phyloP scores from a whole-genome alignment of 2,113 vertebrate genomes.

The Mustela lutreola region DNA sequence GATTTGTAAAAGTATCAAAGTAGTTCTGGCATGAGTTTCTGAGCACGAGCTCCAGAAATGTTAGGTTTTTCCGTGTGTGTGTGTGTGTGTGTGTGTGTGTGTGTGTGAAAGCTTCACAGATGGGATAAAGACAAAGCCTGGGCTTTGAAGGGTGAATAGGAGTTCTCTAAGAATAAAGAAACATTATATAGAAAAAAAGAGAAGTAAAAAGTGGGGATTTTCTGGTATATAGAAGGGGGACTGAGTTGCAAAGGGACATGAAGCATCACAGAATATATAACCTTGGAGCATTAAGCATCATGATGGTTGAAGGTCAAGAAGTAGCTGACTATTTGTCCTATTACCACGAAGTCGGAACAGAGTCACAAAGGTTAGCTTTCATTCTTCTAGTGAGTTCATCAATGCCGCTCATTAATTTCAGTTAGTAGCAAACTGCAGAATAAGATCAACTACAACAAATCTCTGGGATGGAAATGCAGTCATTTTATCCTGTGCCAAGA shows the following conservation, averaged over 20 bases:
- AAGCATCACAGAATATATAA: background rate
- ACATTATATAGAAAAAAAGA: background rate
- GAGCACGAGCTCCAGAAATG: background rate
- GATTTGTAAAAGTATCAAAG: background rate
- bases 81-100: background rate
- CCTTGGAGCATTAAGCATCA: background rate
- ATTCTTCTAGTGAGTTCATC: conserved; percentile 18
- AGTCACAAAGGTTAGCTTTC: background rate
- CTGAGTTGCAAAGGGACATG: background rate
- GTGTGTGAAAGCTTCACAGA: background rate
- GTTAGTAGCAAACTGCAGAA: background rate
- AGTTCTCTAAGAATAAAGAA: conserved; percentile 54
- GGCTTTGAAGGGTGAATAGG: conserved; percentile 38
- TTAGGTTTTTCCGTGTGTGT: background rate
- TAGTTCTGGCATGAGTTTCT: background rate
- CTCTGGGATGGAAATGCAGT: background rate
- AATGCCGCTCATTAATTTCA: background rate
- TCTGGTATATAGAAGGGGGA: background rate
- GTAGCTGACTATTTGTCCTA: background rate
- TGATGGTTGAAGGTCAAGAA: background rate
- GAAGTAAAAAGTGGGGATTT: background rate
- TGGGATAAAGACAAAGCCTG: conserved; percentile 22
- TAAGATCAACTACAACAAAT: background rate
- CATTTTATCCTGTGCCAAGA: background rate
- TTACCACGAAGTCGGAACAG: background rate